phyloP scores from a whole-genome alignment of 2,888 invertebrate species.

The Phaedon cochleariae region DNA sequence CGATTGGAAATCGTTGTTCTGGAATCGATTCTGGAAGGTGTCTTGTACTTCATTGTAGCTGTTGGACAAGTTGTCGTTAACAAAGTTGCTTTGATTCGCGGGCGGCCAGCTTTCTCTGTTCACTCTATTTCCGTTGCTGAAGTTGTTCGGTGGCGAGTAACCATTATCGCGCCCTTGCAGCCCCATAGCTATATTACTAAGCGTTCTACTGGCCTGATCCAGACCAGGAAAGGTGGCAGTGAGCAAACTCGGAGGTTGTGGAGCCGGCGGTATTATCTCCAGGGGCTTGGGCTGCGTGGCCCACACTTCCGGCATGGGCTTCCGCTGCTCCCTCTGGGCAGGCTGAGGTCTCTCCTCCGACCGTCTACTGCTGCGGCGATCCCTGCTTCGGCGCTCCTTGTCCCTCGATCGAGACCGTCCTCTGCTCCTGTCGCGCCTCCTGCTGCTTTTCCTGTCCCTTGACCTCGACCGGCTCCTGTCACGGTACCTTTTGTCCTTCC shows the following conservation, averaged over 20 bases:
- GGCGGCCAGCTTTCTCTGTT: constrained; percentile 25
- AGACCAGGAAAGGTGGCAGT: constrained; percentile 41
- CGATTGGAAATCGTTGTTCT: constrained; percentile 33
- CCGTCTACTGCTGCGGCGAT: constrained; percentile 47
- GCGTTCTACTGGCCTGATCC: constrained; percentile 67
- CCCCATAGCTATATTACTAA: constrained; percentile 63
- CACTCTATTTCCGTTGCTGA: constrained; percentile 17
- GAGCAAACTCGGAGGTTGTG: constrained; percentile 38
- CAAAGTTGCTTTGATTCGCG: constrained; percentile 11
- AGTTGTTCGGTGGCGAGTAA: constrained; percentile 26
- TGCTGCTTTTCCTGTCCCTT: constrained; percentile 61
- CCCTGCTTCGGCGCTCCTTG: constrained; percentile 53
- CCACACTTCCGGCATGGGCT: constrained; percentile 45
- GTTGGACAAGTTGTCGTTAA: constrained; percentile 9
- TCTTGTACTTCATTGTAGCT: constrained; percentile 12
- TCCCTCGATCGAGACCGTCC: constrained; percentile 67
- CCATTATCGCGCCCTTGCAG: constrained; percentile 55
- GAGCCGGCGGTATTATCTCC: constrained; percentile 26
- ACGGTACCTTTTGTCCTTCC: constrained; percentile 58
- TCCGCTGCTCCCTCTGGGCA: constrained; percentile 28
- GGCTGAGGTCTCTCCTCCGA: constrained; percentile 41
- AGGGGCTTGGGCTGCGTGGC: constrained; percentile 28
- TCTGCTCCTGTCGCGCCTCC: constrained; percentile 64
- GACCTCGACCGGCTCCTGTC: constrained; percentile 58
- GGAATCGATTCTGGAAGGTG: constrained; percentile 35